Evolutionary conservation across 2,113 vertebrate species (phyloP).

Genomic region (Ursus arctos): DNA sequence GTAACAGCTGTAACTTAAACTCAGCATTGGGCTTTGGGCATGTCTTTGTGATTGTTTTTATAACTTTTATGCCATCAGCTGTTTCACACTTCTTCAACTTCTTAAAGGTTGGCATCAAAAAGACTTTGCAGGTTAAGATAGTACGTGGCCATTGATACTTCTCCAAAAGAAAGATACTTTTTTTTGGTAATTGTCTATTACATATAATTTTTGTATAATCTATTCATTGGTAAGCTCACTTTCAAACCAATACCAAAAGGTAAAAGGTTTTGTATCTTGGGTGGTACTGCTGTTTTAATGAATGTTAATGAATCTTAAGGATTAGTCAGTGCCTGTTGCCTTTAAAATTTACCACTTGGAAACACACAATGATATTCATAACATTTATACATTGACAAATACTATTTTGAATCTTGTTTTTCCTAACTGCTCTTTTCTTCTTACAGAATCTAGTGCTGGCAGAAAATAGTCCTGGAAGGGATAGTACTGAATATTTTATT

Average conservation of each 20-base stretch:
- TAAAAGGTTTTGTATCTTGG: not conserved
- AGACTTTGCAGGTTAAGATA: not conserved
- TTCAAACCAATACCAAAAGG: not conserved
- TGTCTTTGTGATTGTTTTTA: conserved; percentile 69
- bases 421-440: conserved; percentile 71
- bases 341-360: conserved; percentile 21
- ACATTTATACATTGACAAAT: not conserved
- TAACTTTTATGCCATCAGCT: conserved; percentile 20
- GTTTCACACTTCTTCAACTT: not conserved
- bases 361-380: not conserved
- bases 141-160: conserved; percentile 21
- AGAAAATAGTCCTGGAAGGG: conserved; percentile 94
- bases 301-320: conserved; percentile 28
- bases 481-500: conserved; percentile 92
- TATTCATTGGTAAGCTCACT: conserved; percentile 19
- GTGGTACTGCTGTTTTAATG: not conserved
- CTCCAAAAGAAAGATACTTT: not conserved
- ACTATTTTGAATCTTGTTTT: conserved; percentile 41
- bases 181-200: not conserved
- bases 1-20: conserved; percentile 85
- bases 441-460: conserved; percentile 92
- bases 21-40: conserved; percentile 80
- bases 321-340: not conserved
- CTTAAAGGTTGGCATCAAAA: conserved; percentile 30
- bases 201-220: conserved; percentile 16